Evolutionary conservation across 30 jellyfish, hydroid and myxozoan genomes (phyloP).

Genomic region (Chrysaora quinquecirrha): DNA sequence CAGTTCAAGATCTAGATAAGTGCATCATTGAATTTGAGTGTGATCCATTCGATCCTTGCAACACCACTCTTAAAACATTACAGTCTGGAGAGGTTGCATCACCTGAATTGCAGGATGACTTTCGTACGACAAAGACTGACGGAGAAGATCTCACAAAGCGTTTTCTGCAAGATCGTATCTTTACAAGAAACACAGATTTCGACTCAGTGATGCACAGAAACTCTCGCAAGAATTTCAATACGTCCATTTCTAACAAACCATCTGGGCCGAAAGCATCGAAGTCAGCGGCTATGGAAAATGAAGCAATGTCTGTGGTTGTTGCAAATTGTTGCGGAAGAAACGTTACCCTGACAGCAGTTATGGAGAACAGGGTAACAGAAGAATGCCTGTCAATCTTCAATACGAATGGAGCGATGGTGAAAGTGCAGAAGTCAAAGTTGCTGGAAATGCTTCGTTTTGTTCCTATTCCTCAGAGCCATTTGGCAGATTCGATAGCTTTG

Average conservation of each 20-base stretch:
- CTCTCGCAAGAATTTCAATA: conserved; percentile 18
- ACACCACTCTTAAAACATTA: conserved; percentile 33
- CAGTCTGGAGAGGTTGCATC: conserved; percentile 42
- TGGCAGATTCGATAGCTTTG: conserved; percentile 20
- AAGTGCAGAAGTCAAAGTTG: conserved; percentile 52
- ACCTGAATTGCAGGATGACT: conserved; percentile 45
- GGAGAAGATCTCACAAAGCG: conserved; percentile 40
- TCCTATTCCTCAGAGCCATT: conserved; percentile 27
- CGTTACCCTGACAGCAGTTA: conserved; percentile 49
- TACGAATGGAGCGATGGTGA: conserved; percentile 48
- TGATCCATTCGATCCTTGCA: conserved; percentile 32
- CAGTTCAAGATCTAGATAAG: conserved; percentile 49
- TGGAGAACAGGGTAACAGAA: conserved; percentile 50
- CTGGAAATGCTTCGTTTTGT: conserved; percentile 39
- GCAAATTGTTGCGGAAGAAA: conserved; percentile 47
- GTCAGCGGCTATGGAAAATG: conserved; percentile 54
- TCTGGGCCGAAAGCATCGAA: conserved; percentile 46
- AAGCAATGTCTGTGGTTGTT: conserved; percentile 56
- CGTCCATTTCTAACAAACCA: conserved; percentile 29
- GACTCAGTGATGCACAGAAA: conserved; percentile 20
- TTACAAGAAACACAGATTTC: conserved; percentile 27
- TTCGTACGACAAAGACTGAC: conserved; percentile 34
- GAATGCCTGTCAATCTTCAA: conserved; percentile 54
- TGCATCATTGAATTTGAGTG: conserved; percentile 48
- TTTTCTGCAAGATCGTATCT: conserved; percentile 44